Conservation (phyloP, 2,888 invertebrate species). For the Blera fallax region DNA sequence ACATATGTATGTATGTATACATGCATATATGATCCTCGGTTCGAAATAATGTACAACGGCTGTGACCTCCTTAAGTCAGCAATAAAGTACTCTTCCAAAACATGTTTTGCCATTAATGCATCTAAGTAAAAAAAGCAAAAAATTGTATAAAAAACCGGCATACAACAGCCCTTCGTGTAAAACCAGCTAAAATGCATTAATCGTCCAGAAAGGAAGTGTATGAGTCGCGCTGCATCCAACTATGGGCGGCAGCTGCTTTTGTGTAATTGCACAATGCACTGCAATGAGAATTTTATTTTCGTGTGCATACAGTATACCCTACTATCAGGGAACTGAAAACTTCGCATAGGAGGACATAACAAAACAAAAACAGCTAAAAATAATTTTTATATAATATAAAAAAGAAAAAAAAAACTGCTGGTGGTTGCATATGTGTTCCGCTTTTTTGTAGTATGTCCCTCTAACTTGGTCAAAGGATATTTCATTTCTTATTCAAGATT, state of each 20-base stretch:
- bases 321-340: background rate
- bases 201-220: conserved; percentile 35
- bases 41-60: conserved; percentile 1
- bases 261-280: conserved; percentile 54
- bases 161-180: background rate
- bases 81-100: conserved; percentile 15
- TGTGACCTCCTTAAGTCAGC: conserved; percentile 38
- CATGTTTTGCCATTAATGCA: conserved; percentile 9
- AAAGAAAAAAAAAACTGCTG: background rate
- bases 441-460: conserved; percentile 12
- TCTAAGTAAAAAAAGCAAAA: background rate
- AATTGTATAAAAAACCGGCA: background rate
- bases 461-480: conserved; percentile 56
- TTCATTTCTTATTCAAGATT: conserved; percentile 33
- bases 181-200: conserved; percentile 44
- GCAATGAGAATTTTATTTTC: conserved; percentile 16
- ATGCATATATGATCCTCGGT: background rate
- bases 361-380: conserved; percentile 12
- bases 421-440: conserved; percentile 10
- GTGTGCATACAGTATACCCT: conserved; percentile 30
- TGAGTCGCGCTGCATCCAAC: conserved; percentile 29
- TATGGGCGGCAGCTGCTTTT: conserved; percentile 50
- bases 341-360: background rate
- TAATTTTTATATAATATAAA: background rate
- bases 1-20: background rate